phyloP scores from a whole-genome alignment of 2,888 invertebrate species.

The Tiliacea aurago region DNA sequence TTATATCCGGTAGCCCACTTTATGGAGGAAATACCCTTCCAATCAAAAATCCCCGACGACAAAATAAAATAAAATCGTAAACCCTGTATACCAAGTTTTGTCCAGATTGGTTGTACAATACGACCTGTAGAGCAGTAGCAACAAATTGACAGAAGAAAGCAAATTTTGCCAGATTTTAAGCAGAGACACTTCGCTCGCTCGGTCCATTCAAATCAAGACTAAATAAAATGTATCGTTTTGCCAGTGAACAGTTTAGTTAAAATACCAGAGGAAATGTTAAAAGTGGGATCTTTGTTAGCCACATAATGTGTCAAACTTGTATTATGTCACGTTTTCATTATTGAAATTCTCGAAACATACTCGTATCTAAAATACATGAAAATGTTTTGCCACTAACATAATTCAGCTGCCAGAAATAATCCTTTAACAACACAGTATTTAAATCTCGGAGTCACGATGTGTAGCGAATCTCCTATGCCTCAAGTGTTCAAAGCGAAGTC shows the following conservation, averaged over 20 bases:
- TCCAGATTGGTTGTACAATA: no score
- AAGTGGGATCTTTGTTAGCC: not conserved
- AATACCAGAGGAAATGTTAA: not conserved
- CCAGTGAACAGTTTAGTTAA: not conserved
- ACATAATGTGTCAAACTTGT: not conserved
- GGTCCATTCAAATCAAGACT: not conserved
- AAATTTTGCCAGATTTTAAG: no score
- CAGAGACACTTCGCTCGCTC: no score
- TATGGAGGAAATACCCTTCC: no score
- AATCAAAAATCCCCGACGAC: no score
- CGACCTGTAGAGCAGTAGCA: no score
- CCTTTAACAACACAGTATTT: constrained; percentile 15
- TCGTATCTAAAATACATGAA: not conserved
- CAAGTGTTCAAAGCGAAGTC: constrained; percentile 15
- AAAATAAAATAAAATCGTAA: no score
- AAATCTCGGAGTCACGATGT: constrained; percentile 26
- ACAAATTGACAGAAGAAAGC: no score
- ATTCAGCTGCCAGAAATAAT: constrained; percentile 9
- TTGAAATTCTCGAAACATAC: constrained; percentile 2
- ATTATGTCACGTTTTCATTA: not conserved
- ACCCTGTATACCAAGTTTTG: no score
- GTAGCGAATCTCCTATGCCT: constrained; percentile 32
- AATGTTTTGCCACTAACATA: constrained; percentile 10
- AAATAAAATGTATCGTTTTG: not conserved
- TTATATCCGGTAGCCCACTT: no score